Base-by-base conservation (phyloP, 2,888 invertebrate genomes). In the Myopa testacea region DNA sequence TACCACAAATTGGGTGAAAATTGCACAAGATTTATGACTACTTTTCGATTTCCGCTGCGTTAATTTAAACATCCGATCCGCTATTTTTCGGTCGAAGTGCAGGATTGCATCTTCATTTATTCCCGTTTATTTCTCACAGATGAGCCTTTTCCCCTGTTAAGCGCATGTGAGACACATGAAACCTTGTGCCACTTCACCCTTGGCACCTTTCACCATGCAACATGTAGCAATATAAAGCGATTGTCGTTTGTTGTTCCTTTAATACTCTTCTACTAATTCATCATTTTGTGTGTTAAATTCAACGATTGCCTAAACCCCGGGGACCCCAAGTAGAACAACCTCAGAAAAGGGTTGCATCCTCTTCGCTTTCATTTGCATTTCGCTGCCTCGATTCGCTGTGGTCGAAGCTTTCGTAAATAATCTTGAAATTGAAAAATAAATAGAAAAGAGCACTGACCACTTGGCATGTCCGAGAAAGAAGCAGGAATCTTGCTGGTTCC, bases 291-390 rank as follows among this genome's bases (percentile, higher is more conserved):
- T 38, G 34, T 74, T n/a, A n/a, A 55, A 74, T 73, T 26, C 62
- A 73, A 73, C 50, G 10, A 74, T 67, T 74, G 74, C 37, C 65
- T 58, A 37, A 1, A 10, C 16, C 37, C 50, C 8, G 50, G 50
- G 16, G 10, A 55, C n/a, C 10, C 14, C 55, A 55, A 55, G 16
- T 8, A 45, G 55, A 55, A 55, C 55, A 14, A 55, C 50, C 50
- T n/a, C 38, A 62, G 50, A 1, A 52, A 74, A 75, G 75, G 75
- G 67, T 75, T 75, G 67, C 34, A 34, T 63, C 34, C 26, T 12
- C 14, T 65, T 67, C 82, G 55, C 65, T 79, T 79, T 79, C 79
- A 82, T 80, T 80, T 67, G 73, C 67, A 75, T 81, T 40, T 71
- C 79, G 78, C 75, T 70, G 78, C 78, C 78, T 70, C 50, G n/a